Percentiles rank a stretch among this genome's conserved stretches.
Conservation (phyloP, 1,140 invertebrate genomes). For the Danaus melanippus region DNA sequence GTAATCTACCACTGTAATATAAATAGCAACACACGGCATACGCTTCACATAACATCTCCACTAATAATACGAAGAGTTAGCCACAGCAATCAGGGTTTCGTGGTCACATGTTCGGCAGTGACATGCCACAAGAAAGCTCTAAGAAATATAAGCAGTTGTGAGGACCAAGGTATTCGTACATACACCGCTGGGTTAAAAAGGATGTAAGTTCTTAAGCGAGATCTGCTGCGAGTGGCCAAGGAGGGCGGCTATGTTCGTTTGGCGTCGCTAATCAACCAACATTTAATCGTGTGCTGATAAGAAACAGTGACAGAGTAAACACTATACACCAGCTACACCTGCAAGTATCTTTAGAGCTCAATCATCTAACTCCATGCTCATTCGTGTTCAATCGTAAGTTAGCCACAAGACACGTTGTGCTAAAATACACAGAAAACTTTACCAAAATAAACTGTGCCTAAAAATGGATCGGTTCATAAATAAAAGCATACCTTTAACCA, state of each 20-base stretch:
- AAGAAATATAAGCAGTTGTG: conserved; percentile 17
- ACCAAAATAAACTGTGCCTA: conserved; percentile 19
- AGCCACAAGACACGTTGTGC: conserved; percentile 18
- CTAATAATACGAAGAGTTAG: conserved; percentile 10
- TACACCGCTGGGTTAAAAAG: conserved; percentile 14
- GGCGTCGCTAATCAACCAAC: conserved; percentile 13
- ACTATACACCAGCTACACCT: conserved; percentile 21
- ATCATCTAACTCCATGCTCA: conserved; percentile 23
- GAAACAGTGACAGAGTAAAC: conserved; percentile 15
- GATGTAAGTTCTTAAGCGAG: conserved; percentile 11
- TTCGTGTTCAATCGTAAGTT: conserved; percentile 18
- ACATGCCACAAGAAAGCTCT: conserved; percentile 20
- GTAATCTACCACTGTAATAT: no score
- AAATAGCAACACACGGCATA: neutral
- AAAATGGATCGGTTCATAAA: conserved; percentile 14
- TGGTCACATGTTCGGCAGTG: conserved; percentile 13
- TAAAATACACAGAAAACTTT: conserved; percentile 20
- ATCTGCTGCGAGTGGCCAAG: conserved; percentile 8
- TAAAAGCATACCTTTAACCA: conserved; percentile 18
- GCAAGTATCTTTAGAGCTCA: conserved; percentile 12
- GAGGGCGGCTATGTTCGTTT: conserved; percentile 6
- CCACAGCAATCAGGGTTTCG: conserved; percentile 13
- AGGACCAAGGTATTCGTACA: conserved; percentile 15
- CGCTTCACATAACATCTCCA: conserved; percentile 8
- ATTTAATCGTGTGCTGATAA: conserved; percentile 15